Base-by-base conservation (phyloP, 2,888 invertebrate genomes). In the Nephrotoma flavescens region DNA sequence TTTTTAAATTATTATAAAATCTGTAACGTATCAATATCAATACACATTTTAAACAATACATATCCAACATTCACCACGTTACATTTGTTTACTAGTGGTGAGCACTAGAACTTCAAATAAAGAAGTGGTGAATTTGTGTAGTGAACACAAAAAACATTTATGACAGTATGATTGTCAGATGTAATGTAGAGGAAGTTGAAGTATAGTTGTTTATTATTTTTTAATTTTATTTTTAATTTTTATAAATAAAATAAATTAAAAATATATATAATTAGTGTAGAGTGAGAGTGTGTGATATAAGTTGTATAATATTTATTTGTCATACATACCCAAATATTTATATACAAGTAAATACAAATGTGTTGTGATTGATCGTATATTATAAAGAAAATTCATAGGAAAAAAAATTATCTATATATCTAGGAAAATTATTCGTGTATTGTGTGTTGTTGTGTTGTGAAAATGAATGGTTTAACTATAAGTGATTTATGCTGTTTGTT, bases 401-500 rank as follows among this genome's bases (percentile, higher is more conserved):
- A 44, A 71, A n/a, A n/a, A 31, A 71, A 71, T 9, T 31, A 71
- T 71, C 31, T 71, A 31, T 19, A 31, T 71, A 31, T 71, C 71
- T 71, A 71, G 71, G 11, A 71, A 71, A 71, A 31, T 31, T 31
- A 71, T 71, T 9, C 31, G 9, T 71, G 9, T 31, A 9, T 31
- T 71, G 1, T 71, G 57, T 57, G 57, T 57, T 71, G 31, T 71
- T 52, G 71, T 71, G 31, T 31, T 71, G 71, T 71, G 71, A 71
- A 71, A 71, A 84, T 84, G 84, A 84, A 84, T 84, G 84, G 84
- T 15, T 84, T 95, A 92, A 95, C 95, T 94, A 95, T 97, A 90
- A 96, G 97, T 94, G 99, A 99, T 94, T 94, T 99, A 91, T 99
- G 99, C 94, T 99, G 98, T 93, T 94, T 99, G 92, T 99, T 99